Conservation (phyloP, 37 sponge, comb jelly and placozoan genomes). For the Axinella damicornis region DNA sequence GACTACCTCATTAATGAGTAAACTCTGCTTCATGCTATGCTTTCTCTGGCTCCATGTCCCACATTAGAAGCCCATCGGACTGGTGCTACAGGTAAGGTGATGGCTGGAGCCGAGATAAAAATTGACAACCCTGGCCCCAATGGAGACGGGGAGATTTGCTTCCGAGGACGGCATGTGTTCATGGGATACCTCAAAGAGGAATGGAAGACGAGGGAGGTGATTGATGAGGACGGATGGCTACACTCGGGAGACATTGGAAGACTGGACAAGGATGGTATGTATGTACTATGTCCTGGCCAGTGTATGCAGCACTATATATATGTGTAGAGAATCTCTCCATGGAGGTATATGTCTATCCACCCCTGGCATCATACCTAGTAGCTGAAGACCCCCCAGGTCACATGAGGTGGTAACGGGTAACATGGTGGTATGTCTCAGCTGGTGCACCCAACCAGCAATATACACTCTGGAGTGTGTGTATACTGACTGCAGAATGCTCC, state of each 20-base stretch:
- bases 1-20: too few species aligned
- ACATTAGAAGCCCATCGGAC: conserved; percentile 58
- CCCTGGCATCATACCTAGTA: too few species aligned
- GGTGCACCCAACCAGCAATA: too few species aligned
- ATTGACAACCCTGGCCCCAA: conserved; percentile 77
- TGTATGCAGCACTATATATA: too few species aligned
- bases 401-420: too few species aligned
- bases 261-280: conserved; percentile 79
- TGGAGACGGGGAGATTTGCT: conserved; percentile 77
- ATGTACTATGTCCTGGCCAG: too few species aligned
- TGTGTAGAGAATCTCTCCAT: too few species aligned
- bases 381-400: too few species aligned
- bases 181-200: conserved; percentile 96
- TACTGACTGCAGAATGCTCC: too few species aligned
- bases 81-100: conserved; percentile 76
- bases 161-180: conserved; percentile 94
- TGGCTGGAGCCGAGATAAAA: conserved; percentile 88
- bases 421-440: too few species aligned
- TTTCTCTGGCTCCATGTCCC: not conserved
- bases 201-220: conserved; percentile 84
- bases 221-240: conserved; percentile 98
- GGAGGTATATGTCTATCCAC: too few species aligned
- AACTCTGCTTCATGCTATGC: not conserved
- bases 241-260: conserved; percentile 96
- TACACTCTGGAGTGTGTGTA: too few species aligned